phyloP scores from a whole-genome alignment of 1,140 invertebrate genomes.

The Cyclargus thomasi region DNA sequence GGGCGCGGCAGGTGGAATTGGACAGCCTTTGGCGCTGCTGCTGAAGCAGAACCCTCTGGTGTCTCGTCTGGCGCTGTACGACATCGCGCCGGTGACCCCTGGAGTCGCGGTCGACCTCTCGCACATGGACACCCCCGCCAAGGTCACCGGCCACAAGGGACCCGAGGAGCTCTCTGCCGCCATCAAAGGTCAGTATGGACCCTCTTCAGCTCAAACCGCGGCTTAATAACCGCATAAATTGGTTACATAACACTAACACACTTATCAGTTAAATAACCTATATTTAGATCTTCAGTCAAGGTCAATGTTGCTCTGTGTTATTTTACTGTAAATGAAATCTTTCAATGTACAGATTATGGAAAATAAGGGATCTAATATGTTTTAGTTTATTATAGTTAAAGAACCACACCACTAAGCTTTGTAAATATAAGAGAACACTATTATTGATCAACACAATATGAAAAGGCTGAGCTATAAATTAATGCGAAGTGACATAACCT shows the following conservation, averaged over 20 bases:
- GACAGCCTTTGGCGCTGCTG: constrained; percentile 97
- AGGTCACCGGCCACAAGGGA: constrained; percentile 87
- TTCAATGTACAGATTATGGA: not conserved
- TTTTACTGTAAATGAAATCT: not conserved
- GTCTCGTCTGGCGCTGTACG: constrained; percentile 90
- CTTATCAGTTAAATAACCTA: constrained; percentile 29
- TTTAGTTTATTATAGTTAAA: not conserved
- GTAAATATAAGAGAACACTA: not conserved
- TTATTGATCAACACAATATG: too few relatives aligned
- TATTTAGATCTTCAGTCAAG: constrained; percentile 24
- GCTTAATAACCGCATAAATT: not conserved
- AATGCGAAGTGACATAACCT: too few relatives aligned
- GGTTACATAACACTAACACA: constrained; percentile 32
- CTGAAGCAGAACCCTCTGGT: constrained; percentile 93
- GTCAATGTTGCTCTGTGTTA: constrained; percentile 23
- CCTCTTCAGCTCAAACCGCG: not conserved
- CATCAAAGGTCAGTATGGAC: constrained; percentile 73
- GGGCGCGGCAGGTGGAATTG: constrained; percentile 98
- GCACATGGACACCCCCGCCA: constrained; percentile 93
- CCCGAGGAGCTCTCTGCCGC: constrained; percentile 81
- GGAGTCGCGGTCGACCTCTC: constrained; percentile 98
- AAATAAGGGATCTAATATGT: not conserved
- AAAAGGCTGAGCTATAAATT: too few relatives aligned
- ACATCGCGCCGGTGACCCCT: constrained; percentile 94
- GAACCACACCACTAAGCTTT: not conserved